Evolutionary conservation across 2,113 vertebrate species (phyloP), one percentile per base, ranked within the genome.

Genomic region (Promerops cafer): DNA sequence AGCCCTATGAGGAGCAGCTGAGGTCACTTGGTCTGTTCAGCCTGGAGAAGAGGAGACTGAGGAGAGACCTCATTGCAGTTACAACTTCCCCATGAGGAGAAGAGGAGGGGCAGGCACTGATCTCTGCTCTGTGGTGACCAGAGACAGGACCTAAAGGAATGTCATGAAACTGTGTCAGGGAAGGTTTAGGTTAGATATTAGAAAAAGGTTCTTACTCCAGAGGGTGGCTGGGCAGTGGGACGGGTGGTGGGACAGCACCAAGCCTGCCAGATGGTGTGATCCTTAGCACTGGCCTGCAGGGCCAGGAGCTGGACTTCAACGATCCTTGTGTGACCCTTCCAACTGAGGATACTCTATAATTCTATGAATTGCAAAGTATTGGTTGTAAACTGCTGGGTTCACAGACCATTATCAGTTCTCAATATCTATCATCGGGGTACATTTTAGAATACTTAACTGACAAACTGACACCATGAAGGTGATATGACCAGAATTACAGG

Each of bases 41-140:
- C 5, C 49, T 71, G 49, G 24, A 61, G 44, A 15, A 59, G 10
- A 68, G 35, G 24, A 56, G 35, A 10, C 21, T 35, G 24, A 79
- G 24, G 24, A 2, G 9, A 54, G 2, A 40, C 4, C 22, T 39
- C 54, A 33, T 0, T 22, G 15, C 28, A 44, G 37, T 27, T 44
- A 27, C 11, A 26, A 0, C 8, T 40, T n/a, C 30, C 26, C 26
- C 2, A 0, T 22, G 20, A 49, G 11, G 3, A 30, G 28, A 39
- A 39, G 56, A 10, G 11, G 11, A 71, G 30, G 9, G n/a, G 2
- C 30, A 64, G 50, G 16, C 57, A 27, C 2, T 17, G 14, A 70
- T 63, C 40, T n/a, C 22, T 45, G 2, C 74, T 3, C 9, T 42
- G 5, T 13, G 35, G 11, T 35, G 35, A 22, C 5, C 39, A 49